Conservation (phyloP, 1,140 invertebrate genomes). For the Trichomalopsis sarcophagae region DNA sequence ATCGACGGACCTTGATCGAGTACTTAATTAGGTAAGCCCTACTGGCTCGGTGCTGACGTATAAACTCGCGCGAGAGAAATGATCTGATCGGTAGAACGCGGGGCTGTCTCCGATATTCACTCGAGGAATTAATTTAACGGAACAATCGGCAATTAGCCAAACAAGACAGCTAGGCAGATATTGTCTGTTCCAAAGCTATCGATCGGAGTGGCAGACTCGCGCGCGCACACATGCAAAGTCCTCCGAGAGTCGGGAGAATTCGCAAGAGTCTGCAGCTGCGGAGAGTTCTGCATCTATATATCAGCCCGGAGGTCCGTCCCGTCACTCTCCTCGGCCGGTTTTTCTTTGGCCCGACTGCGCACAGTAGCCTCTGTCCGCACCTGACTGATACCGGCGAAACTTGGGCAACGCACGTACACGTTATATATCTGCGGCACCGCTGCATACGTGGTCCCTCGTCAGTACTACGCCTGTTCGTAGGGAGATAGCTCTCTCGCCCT, state of each 20-base stretch:
- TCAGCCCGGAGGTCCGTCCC: not conserved
- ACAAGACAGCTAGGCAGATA: not conserved
- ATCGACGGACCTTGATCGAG: not conserved
- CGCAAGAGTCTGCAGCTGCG: not conserved
- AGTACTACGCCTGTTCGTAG: conserved; percentile 5
- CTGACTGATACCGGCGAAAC: conserved; percentile 6
- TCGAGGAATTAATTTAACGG: not conserved
- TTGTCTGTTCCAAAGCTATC: not conserved
- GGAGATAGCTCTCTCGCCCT: conserved; percentile 15
- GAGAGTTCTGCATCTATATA: not conserved
- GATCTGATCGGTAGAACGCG: not conserved
- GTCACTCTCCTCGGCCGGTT: conserved; percentile 1
- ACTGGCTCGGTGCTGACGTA: too few species aligned
- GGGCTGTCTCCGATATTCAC: too few species aligned
- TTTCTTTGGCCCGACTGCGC: not conserved
- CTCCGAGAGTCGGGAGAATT: not conserved
- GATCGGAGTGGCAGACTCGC: not conserved
- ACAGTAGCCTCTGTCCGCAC: not conserved
- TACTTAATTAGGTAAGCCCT: not conserved
- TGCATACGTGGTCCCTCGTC: conserved; percentile 20
- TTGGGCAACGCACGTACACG: conserved; percentile 6
- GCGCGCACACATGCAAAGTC: not conserved
- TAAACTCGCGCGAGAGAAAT: not conserved
- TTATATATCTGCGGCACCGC: not conserved
- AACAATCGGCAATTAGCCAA: not conserved